These are phyloP conservation scores for Mya arenaria DNA, from an alignment of 1,140 invertebrate genomes.

Conservation along the genomic window DNA sequence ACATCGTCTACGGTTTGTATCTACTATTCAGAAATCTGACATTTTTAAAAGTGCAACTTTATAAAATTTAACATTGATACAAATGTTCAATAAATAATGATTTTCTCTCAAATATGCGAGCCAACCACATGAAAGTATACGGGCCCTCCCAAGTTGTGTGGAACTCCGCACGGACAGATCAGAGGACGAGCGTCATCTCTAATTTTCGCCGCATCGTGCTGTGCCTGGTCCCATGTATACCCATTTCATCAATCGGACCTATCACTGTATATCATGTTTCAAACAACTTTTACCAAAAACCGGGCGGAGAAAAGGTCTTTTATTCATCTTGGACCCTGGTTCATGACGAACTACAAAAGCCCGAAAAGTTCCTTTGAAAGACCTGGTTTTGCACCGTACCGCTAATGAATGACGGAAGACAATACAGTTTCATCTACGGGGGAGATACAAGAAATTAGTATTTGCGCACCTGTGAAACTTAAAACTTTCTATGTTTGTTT, in stretches of 20 bases:
- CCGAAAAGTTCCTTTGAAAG: not conserved
- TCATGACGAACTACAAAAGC: not conserved
- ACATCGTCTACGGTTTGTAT: too few relatives aligned
- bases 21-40: too few relatives aligned
- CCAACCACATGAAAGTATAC: too few relatives aligned
- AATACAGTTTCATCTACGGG: conserved; percentile 1
- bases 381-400: not conserved
- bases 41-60: too few relatives aligned
- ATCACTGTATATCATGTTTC: conserved; percentile 36
- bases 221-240: not conserved
- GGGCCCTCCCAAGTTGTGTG: too few relatives aligned
- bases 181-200: not conserved
- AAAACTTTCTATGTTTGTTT: conserved; percentile 40
- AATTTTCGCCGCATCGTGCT: not conserved
- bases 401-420: conserved; percentile 40
- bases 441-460: conserved; percentile 41
- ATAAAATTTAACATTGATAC: too few relatives aligned
- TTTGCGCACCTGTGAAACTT: conserved; percentile 49
- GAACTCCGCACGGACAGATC: too few relatives aligned
- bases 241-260: conserved; percentile 22
- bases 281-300: not conserved
- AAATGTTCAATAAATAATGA: too few relatives aligned
- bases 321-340: not conserved
- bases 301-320: not conserved
- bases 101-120: too few relatives aligned